Evolutionary conservation across 2,113 vertebrate genomes (phyloP).

Genomic region (Potamarius usumacintae): DNA sequence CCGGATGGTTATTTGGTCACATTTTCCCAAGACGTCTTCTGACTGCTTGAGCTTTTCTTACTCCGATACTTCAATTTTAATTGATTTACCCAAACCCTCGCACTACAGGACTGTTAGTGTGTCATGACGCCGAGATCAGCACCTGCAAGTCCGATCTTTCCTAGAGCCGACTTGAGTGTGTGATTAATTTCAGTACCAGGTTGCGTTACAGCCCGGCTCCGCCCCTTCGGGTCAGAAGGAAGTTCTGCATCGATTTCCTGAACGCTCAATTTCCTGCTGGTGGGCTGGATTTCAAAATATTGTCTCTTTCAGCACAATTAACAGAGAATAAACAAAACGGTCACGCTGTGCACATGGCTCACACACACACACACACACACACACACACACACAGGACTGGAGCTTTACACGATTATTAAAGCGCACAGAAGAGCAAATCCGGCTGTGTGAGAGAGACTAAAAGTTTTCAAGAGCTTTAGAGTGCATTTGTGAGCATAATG

Average conservation of each 20-base stretch:
- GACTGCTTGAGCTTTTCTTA: neutral
- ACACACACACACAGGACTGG: neutral
- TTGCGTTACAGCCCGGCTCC: neutral
- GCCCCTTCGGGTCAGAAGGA: neutral
- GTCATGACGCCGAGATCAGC: neutral
- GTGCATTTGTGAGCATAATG: conserved; percentile 31
- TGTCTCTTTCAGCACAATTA: neutral
- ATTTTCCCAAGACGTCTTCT: neutral
- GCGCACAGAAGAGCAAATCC: neutral
- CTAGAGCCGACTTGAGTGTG: neutral
- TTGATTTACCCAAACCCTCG: neutral
- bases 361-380: neutral
- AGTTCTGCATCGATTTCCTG: conserved; percentile 16
- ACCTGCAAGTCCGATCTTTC: neutral
- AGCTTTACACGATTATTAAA: neutral
- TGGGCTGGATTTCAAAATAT: conserved; percentile 9
- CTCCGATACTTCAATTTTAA: neutral
- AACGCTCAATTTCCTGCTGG: conserved; percentile 6
- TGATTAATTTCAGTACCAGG: neutral
- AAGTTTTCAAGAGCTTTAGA: neutral
- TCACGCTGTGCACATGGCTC: neutral
- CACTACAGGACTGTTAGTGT: neutral
- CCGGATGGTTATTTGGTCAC: neutral
- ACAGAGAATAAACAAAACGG: neutral
- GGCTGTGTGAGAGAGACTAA: neutral